These are phyloP conservation scores for Drosophila erecta DNA, from an alignment of 1,140 invertebrate genomes.

Conservation along the genomic window DNA sequence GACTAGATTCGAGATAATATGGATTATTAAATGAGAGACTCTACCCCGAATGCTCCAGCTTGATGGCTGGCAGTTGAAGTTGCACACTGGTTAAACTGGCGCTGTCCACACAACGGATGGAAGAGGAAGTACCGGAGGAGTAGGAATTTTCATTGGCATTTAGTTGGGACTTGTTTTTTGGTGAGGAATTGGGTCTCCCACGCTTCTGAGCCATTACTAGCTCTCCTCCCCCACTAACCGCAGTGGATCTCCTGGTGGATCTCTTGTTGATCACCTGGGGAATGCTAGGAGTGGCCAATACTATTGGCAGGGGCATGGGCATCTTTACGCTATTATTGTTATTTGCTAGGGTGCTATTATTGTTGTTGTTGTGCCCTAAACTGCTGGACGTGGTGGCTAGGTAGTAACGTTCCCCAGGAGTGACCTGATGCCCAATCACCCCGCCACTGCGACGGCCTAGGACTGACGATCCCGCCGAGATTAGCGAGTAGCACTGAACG, in stretches of 20 bases:
- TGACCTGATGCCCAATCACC: slow-evolving; percentile 29
- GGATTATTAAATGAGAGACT: neutral
- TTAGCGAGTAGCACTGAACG: slow-evolving; percentile 43
- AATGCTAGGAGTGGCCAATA: slow-evolving; percentile 38
- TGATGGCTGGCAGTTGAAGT: slow-evolving; percentile 60
- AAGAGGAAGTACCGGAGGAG: slow-evolving; percentile 24
- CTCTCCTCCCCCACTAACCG: slow-evolving; percentile 2
- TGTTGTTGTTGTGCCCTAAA: slow-evolving; percentile 24
- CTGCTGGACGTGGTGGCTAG: slow-evolving; percentile 20
- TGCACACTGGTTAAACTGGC: slow-evolving; percentile 56
- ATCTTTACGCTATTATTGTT: slow-evolving; percentile 58
- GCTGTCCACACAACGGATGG: slow-evolving; percentile 63
- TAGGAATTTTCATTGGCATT: neutral
- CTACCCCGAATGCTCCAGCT: slow-evolving; percentile 63
- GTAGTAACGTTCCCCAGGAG: slow-evolving; percentile 40
- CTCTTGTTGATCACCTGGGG: slow-evolving; percentile 12
- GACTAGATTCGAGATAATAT: slow-evolving; percentile 64
- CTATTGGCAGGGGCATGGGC: slow-evolving; percentile 54
- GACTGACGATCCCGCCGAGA: slow-evolving; percentile 29
- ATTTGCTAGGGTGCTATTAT: slow-evolving; percentile 47
- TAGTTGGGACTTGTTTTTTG: neutral
- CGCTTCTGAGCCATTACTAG: slow-evolving; percentile 7
- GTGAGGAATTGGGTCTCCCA: neutral
- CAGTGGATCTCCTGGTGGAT: slow-evolving; percentile 16
- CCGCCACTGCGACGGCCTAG: slow-evolving; percentile 20